Conservation (phyloP, 2,888 invertebrate genomes). For the Malthinus flaveolus region DNA sequence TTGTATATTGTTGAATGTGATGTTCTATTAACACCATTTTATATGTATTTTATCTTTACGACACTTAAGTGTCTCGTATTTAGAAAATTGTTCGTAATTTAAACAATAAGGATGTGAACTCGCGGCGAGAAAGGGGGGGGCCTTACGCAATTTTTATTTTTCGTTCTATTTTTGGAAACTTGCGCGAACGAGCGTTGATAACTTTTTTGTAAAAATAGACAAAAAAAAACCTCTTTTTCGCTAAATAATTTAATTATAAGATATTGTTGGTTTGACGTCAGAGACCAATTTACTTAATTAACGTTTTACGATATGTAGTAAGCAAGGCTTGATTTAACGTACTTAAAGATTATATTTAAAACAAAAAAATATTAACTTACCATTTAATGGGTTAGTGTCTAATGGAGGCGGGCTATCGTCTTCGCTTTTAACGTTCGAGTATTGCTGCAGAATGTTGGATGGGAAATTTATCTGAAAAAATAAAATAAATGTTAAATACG, state of each 20-base stretch:
- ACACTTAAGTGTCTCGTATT: slow-evolving; percentile 21
- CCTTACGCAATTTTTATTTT: slow-evolving; percentile 20
- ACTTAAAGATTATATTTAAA: background rate
- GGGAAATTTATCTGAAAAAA: slow-evolving; percentile 56
- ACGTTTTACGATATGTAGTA: slow-evolving; percentile 5
- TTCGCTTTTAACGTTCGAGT: slow-evolving; percentile 53
- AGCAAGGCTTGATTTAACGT: background rate
- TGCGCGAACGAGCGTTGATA: slow-evolving; percentile 19
- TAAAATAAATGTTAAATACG: too few species aligned
- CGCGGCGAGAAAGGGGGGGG: slow-evolving; percentile 13
- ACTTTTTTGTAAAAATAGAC: slow-evolving; percentile 15
- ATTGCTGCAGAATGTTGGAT: slow-evolving; percentile 52
- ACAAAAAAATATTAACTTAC: slow-evolving; percentile 43
- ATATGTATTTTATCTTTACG: slow-evolving; percentile 24
- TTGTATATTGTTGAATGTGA: slow-evolving; percentile 40
- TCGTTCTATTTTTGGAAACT: slow-evolving; percentile 17
- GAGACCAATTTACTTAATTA: slow-evolving; percentile 13
- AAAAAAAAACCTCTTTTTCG: slow-evolving; percentile 1
- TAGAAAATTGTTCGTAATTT: slow-evolving; percentile 20
- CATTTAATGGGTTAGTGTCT: slow-evolving; percentile 50
- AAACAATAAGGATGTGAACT: slow-evolving; percentile 25
- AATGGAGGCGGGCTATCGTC: slow-evolving; percentile 50
- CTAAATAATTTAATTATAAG: slow-evolving; percentile 19
- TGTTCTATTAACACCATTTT: slow-evolving; percentile 32
- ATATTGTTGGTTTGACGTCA: slow-evolving; percentile 17